Evolutionary conservation across 2,113 vertebrate genomes (phyloP), one percentile per base, ranked within the genome.

Genomic region (Ornithorhynchus anatinus): DNA sequence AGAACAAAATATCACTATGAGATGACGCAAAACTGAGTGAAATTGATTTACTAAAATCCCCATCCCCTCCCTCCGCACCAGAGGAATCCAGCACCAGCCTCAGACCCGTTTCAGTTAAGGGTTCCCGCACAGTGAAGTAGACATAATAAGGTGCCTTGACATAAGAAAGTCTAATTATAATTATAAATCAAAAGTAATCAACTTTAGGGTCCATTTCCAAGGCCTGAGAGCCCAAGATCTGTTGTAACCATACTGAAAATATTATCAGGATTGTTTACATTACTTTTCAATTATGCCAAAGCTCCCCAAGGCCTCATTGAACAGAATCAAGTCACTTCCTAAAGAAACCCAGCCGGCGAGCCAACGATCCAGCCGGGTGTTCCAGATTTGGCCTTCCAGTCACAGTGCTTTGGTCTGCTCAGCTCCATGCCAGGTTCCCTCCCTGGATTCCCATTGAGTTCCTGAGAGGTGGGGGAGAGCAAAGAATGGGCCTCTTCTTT

Each of bases 111-210:
- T 69, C 51, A 60, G 38, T 38, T 19, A 38, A 29, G 33, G 22
- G 40, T 69, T 29, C 56, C 62, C 17, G 5, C 43, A 27, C n/a
- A 3, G 63, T 20, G 29, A 56, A n/a, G n/a, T n/a, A 71, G 52
- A 60, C 50, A 27, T n/a, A n/a, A 60, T 80, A 67, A 45, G 62
- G 65, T 57, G 51, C 59, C 69, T 5, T 13, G 63, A 60, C 45
- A 67, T 75, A 72, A 22, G 67, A 72, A 75, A 84, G 69, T 53
- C 79, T 84, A 67, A 81, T 84, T 69, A 70, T 60, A 85, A 81
- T 81, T 72, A 77, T 79, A 84, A 81, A 84, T 85, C 63, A 75
- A 84, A 60, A 68, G 70, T 59, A 87, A 87, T 87, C 84, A 87
- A 77, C 84, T 88, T 85, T 88, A 80, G 57, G 81, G 78, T 27